These are phyloP conservation scores for Agraylea sexmaculata DNA, from an alignment of 1,140 invertebrate species.

Conservation along the genomic window DNA sequence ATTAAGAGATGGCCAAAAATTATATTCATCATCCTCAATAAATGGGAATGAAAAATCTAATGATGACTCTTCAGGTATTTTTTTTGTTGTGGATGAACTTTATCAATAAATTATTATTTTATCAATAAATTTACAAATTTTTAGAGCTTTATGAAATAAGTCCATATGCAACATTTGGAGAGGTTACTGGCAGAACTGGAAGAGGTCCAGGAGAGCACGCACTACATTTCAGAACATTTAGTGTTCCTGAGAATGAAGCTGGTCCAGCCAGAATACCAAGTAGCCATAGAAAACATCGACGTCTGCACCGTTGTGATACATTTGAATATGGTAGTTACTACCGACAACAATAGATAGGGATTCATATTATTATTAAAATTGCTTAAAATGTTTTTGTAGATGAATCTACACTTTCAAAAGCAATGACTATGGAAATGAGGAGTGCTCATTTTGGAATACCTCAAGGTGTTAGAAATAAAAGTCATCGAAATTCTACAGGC, in stretches of 20 bases:
- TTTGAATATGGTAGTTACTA: constrained; percentile 34
- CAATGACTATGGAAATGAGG: constrained; percentile 46
- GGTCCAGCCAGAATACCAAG: constrained; percentile 30
- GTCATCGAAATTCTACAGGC: constrained; percentile 24
- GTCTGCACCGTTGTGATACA: constrained; percentile 30
- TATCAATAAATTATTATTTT: too few species aligned
- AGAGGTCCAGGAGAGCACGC: constrained; percentile 54
- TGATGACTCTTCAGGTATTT: constrained; percentile 38
- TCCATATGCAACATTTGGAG: constrained; percentile 65
- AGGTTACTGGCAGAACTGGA: constrained; percentile 46
- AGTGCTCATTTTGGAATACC: constrained; percentile 24
- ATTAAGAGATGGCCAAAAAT: constrained; percentile 37
- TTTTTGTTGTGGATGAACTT: background rate
- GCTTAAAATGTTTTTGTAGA: constrained; percentile 26
- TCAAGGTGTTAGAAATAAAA: constrained; percentile 1
- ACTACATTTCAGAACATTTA: constrained; percentile 71
- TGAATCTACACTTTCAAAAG: constrained; percentile 47
- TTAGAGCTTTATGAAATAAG: constrained; percentile 62
- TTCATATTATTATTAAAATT: background rate
- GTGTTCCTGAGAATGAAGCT: constrained; percentile 59
- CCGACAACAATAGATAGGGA: background rate
- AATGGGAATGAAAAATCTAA: constrained; percentile 41
- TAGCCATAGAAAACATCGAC: constrained; percentile 17
- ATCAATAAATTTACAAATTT: constrained; percentile 13
- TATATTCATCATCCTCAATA: constrained; percentile 39